phyloP scores from a whole-genome alignment of 2,797 vertebrate species.

The Falco biarmicus region DNA sequence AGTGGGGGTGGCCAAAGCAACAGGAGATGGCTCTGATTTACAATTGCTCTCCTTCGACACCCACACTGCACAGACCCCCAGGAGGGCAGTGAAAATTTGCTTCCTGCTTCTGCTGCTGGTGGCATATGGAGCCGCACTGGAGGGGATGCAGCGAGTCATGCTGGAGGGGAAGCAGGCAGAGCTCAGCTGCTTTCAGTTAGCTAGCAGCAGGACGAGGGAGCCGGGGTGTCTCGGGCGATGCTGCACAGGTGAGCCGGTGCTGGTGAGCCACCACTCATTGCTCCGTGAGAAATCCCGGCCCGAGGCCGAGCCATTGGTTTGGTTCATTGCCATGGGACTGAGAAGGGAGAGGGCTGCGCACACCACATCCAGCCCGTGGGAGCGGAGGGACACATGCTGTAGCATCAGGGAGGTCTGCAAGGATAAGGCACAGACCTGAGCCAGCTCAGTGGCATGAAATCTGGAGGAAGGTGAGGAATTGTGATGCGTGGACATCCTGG shows the following conservation, averaged over 20 bases:
- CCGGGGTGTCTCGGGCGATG: fast-evolving
- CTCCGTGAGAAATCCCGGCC: not conserved
- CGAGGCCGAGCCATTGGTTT: fast-evolving
- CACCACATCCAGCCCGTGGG: not conserved
- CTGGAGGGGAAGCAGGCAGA: not conserved
- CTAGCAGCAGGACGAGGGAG: not conserved
- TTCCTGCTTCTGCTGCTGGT: not conserved
- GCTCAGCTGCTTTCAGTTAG: not conserved
- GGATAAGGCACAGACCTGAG: not conserved
- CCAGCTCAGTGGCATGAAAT: not conserved
- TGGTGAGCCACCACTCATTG: not conserved
- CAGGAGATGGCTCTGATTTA: not conserved
- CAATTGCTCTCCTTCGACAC: not conserved
- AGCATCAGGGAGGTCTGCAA: not conserved
- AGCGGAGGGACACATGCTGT: fast-evolving
- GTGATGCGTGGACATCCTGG: not conserved
- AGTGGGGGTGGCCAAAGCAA: not conserved
- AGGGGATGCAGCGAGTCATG: fast-evolving
- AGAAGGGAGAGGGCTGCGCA: not conserved
- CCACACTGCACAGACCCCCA: not conserved
- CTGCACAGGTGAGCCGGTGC: not conserved
- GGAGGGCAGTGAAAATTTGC: not conserved
- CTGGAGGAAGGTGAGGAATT: not conserved
- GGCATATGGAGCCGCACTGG: fast-evolving
- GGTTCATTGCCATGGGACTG: not conserved